Evolutionary conservation across 2,888 invertebrate species (phyloP), one percentile per base, ranked within the genome.

Genomic region (Apodemia duryi): DNA sequence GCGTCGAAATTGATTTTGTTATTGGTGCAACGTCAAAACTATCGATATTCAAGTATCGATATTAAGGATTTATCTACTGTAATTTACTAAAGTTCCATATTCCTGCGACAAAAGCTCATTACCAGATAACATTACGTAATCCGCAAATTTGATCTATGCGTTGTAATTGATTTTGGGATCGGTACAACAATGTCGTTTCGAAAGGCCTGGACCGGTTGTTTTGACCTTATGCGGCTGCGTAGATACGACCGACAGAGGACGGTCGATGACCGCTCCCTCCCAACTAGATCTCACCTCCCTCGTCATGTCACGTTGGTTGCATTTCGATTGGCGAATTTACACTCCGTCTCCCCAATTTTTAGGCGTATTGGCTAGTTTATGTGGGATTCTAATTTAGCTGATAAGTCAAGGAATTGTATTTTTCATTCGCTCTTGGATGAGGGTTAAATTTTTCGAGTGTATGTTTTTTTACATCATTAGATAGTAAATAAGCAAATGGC

Each of bases 181-280:
- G 72, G 74, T 76, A 77, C 79, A 85, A 88, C 86, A 89, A 86
- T 86, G 78, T 78, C 74, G 74, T 85, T 85, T 86, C 84, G 84
- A 84, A 86, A 88, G 70, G 78, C 80, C 75, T 68, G 71, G 73
- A 80, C 82, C 80, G 77, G 79, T 75, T 71, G 81, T 87, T 82
- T 86, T 90, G 91, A 91, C 91, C 90, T 90, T 88, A 88, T 85
- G 86, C 88, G 88, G 79, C 85, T 85, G 86, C 86, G 89, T 90
- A 87, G 86, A 86, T 87, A 86, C 85, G 86, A 80, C 83, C 82
- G 83, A 75, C 83, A 76, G 90, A 90, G 90, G 91, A 90, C 90
- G 91, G 91, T 89, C 91, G 90, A 89, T 88, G 89, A 91, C 90
- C 89, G 83, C 75, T 80, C 78, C 79, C 75, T 80, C 78, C 79